A percentile compares a stretch with the other conserved stretches of the same genome.
Conservation (phyloP, 2,113 vertebrate species). For the Ahaetulla prasina region DNA sequence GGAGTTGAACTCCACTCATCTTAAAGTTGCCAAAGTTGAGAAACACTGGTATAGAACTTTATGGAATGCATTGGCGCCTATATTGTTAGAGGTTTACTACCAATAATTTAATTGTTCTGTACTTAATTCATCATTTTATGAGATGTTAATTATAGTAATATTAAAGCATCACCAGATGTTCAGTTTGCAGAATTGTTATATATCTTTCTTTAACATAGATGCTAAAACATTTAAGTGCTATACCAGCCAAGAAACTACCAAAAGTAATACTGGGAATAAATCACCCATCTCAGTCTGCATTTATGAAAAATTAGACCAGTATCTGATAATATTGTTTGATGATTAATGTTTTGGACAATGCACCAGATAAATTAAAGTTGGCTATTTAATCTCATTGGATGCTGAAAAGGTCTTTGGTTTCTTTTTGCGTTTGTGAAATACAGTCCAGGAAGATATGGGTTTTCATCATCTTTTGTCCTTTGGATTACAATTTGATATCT, state of each 20-base stretch:
- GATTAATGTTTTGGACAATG: neutral
- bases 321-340: neutral
- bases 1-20: neutral
- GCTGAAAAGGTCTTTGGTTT: neutral
- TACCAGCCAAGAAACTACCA: neutral
- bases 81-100: neutral
- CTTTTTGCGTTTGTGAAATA: neutral
- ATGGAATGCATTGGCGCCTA: neutral
- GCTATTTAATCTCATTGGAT: neutral
- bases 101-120: neutral
- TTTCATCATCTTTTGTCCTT: neutral
- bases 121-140: neutral
- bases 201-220: neutral
- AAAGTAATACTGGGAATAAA: neutral
- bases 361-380: neutral
- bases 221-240: neutral
- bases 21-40: neutral
- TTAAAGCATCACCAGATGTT: neutral
- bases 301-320: neutral
- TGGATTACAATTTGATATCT: neutral
- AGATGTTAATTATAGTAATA: neutral
- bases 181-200: neutral
- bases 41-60: neutral
- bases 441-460: neutral
- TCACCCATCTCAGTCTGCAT: neutral